A percentile compares a stretch with the other conserved stretches of the same genome.
Evolutionary conservation across 2,797 vertebrate species (phyloP).

Genomic region (Lepus townsendii): DNA sequence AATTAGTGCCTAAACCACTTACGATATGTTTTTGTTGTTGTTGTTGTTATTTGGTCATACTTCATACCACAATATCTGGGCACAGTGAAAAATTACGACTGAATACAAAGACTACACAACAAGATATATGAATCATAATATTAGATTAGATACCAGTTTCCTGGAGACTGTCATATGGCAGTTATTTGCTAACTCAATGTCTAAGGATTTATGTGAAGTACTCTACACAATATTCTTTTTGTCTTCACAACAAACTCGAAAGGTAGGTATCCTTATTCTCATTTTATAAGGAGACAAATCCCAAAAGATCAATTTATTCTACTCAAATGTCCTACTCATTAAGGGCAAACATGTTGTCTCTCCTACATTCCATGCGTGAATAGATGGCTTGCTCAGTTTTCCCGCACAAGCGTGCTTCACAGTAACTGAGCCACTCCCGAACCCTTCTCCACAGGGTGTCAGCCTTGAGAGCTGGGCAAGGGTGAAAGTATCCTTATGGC

Average conservation of each 20-base stretch:
- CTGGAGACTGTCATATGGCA: not conserved
- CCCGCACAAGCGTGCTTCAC: not conserved
- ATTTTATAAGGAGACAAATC: not conserved
- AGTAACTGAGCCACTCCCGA: not conserved
- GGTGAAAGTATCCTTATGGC: not conserved
- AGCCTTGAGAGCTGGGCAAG: slow-evolving; percentile 40
- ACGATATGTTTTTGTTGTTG: not conserved
- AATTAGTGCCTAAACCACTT: not conserved
- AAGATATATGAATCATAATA: not conserved
- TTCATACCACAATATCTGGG: not conserved
- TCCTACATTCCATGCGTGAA: not conserved
- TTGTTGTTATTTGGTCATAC: not conserved
- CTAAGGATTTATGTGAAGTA: not conserved
- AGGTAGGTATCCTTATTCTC: not conserved
- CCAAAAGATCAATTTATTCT: not conserved
- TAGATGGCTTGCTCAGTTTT: not conserved
- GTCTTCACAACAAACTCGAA: not conserved
- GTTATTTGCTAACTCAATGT: not conserved
- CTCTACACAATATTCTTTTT: not conserved
- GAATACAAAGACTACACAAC: not conserved
- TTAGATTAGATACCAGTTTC: not conserved
- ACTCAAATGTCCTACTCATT: not conserved
- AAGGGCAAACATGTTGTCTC: not conserved
- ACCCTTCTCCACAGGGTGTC: not conserved
- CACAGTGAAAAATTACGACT: not conserved